Conservation (phyloP, 2,888 invertebrate genomes). For the Nomada lathburiana region DNA sequence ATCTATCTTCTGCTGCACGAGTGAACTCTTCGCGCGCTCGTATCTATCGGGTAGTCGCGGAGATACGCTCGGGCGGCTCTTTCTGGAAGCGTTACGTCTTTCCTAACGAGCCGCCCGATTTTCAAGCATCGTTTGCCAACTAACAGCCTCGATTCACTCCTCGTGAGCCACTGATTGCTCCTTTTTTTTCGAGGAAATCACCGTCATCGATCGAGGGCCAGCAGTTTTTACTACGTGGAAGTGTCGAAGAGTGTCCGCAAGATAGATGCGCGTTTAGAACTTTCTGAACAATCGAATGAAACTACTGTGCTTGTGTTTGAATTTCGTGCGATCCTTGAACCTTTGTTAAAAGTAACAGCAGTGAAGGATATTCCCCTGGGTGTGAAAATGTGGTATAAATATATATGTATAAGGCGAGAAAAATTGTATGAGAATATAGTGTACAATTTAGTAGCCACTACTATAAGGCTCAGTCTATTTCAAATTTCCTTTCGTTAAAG, state of each 20-base stretch:
- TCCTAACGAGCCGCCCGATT: slow-evolving; percentile 17
- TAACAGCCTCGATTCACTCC: slow-evolving; percentile 14
- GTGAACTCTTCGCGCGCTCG: slow-evolving; percentile 47
- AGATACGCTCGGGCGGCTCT: slow-evolving; percentile 31
- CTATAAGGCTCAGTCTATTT: too few relatives aligned
- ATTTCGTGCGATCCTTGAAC: too few relatives aligned
- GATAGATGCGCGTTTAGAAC: too few relatives aligned
- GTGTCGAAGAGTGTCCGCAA: not conserved
- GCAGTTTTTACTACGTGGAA: not conserved
- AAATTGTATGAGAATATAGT: too few relatives aligned
- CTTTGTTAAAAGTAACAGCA: too few relatives aligned
- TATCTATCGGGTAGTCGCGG: slow-evolving; percentile 51
- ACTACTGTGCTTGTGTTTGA: too few relatives aligned
- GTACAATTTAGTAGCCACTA: too few relatives aligned
- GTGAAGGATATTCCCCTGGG: too few relatives aligned
- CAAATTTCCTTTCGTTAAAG: too few relatives aligned
- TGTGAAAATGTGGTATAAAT: too few relatives aligned
- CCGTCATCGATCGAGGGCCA: not conserved
- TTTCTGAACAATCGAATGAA: too few relatives aligned
- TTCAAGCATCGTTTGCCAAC: slow-evolving; percentile 20
- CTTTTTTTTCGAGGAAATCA: not conserved
- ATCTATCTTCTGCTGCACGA: slow-evolving; percentile 65
- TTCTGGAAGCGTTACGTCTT: slow-evolving; percentile 24
- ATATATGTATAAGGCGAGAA: too few relatives aligned
- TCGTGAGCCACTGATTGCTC: not conserved